Conservation (phyloP, 2,113 vertebrate genomes). For the Hemibagrus wyckioides region DNA sequence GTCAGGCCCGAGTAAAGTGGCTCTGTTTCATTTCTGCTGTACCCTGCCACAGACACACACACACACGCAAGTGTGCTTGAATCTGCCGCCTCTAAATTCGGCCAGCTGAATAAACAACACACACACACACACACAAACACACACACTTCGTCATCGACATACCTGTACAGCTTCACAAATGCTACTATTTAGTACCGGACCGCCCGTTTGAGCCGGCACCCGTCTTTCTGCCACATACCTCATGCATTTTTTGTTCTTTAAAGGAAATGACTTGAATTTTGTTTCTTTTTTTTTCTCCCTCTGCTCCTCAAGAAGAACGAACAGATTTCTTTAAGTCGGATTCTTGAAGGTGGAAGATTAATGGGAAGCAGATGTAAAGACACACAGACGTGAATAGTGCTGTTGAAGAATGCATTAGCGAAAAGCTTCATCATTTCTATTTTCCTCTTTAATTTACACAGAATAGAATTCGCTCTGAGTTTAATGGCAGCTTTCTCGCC, state of each 20-base stretch:
- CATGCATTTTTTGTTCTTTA: constrained; percentile 9
- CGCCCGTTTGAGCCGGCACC: neutral
- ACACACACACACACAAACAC: constrained; percentile 52
- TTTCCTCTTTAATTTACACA: neutral
- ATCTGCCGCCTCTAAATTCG: constrained; percentile 73
- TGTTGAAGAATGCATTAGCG: neutral
- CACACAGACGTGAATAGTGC: neutral
- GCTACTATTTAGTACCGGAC: constrained; percentile 13
- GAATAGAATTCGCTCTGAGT: neutral
- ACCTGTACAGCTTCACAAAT: constrained; percentile 38
- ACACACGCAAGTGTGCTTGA: constrained; percentile 67
- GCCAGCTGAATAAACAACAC: constrained; percentile 85
- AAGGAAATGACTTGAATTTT: constrained; percentile 41
- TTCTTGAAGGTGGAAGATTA: neutral
- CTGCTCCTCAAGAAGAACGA: neutral
- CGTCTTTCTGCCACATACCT: constrained; percentile 26
- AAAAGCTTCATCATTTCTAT: neutral
- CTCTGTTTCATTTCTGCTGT: constrained; percentile 70
- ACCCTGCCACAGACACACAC: constrained; percentile 70
- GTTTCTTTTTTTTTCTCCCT: constrained; percentile 25
- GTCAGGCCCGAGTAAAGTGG: constrained; percentile 57
- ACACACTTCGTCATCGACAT: constrained; percentile 22
- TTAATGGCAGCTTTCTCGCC: neutral
- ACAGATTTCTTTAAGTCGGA: neutral
- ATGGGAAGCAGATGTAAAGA: neutral